A percentile compares a stretch with the other conserved stretches of the same genome.
These are phyloP conservation scores for Sylvilagus bachmani DNA, from an alignment of 2,113 vertebrate species.

Conservation along the genomic window DNA sequence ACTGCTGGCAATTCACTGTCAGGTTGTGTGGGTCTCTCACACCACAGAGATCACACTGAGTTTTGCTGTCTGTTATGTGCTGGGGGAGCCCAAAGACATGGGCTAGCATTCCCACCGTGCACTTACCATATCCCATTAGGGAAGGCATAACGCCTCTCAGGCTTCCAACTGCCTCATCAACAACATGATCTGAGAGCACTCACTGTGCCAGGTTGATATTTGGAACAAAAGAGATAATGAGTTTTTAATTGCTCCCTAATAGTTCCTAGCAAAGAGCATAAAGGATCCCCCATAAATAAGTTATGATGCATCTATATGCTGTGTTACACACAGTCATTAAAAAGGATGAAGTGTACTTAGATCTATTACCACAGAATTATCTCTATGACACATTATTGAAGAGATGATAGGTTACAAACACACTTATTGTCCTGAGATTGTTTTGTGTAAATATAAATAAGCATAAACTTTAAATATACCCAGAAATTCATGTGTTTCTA, in stretches of 20 bases:
- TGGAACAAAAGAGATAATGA: constrained; percentile 34
- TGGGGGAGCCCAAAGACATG: not conserved
- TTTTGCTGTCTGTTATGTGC: not conserved
- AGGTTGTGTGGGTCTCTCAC: not conserved
- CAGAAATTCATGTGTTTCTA: not conserved
- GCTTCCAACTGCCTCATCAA: not conserved
- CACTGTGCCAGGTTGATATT: not conserved
- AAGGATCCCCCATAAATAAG: constrained; percentile 53
- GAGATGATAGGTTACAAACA: constrained; percentile 4
- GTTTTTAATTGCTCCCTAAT: constrained; percentile 21
- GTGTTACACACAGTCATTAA: not conserved
- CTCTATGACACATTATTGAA: not conserved
- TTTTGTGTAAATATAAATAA: constrained; percentile 23
- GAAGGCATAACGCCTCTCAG: not conserved
- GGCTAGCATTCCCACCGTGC: not conserved
- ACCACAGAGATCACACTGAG: not conserved
- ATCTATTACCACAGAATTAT: not conserved
- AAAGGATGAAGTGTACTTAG: not conserved
- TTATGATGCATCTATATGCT: not conserved
- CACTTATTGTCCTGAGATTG: not conserved
- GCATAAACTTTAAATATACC: constrained; percentile 28
- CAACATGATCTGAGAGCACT: not conserved
- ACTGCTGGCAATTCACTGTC: too few species aligned
- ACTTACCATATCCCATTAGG: not conserved
- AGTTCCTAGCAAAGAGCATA: constrained; percentile 19